Percentiles rank a stretch among this genome's conserved stretches.
These are phyloP conservation scores for Leistus spinibarbis DNA, from an alignment of 2,888 invertebrate species.

Conservation along the genomic window DNA sequence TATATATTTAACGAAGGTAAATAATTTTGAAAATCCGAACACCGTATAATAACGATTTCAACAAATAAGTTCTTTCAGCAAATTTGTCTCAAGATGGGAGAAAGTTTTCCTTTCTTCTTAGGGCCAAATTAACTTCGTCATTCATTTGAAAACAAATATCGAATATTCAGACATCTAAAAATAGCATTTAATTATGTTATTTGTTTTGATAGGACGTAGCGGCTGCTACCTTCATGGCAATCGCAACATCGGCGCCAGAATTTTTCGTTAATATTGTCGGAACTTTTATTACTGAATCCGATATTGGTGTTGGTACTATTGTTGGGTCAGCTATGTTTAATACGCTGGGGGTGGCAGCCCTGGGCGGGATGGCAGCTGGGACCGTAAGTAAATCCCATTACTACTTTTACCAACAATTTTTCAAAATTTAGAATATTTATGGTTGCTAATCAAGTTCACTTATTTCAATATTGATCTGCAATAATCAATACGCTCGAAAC, in stretches of 20 bases:
- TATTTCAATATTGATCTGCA: too few species aligned
- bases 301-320: slow-evolving; percentile 86
- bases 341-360: slow-evolving; percentile 81
- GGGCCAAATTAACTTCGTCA: background rate
- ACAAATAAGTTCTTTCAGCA: too few species aligned
- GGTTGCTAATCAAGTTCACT: too few species aligned
- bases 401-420: background rate
- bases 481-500: too few species aligned
- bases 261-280: slow-evolving; percentile 91
- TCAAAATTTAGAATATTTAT: background rate
- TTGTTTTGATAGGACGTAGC: slow-evolving; percentile 77
- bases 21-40: too few species aligned
- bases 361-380: slow-evolving; percentile 76
- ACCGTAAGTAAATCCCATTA: slow-evolving; percentile 59
- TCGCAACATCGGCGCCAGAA: slow-evolving; percentile 94
- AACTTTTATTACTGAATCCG: slow-evolving; percentile 80
- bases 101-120: background rate
- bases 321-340: slow-evolving; percentile 89
- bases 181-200: background rate
- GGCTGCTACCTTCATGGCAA: slow-evolving; percentile 96
- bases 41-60: too few species aligned
- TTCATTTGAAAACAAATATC: background rate
- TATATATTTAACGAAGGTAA: too few species aligned
- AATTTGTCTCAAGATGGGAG: too few species aligned
- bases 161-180: background rate